phyloP scores from a whole-genome alignment of 1,140 invertebrate genomes.

The Macrotrachela quadricornifera region DNA sequence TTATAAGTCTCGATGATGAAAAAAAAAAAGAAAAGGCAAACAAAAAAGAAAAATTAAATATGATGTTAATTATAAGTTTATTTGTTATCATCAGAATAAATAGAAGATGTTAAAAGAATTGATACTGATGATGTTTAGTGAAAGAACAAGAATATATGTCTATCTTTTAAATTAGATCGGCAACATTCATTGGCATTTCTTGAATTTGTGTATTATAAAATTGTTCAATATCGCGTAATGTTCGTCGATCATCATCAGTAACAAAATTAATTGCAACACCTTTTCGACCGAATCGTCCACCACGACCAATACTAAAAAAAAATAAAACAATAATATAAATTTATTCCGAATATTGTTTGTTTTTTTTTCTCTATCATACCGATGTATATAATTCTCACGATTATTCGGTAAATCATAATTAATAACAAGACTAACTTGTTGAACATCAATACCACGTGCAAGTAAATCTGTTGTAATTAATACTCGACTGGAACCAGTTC shows the following conservation, averaged over 20 bases:
- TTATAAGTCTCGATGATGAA: no score
- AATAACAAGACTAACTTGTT: slow-evolving; percentile 92
- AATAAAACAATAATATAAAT: slow-evolving; percentile 16
- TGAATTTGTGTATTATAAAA: slow-evolving; percentile 95
- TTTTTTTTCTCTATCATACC: not conserved
- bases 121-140: no score
- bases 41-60: no score
- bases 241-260: slow-evolving; percentile 73
- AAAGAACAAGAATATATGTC: no score
- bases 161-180: slow-evolving; percentile 6
- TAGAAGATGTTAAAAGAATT: no score
- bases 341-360: not conserved
- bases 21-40: no score
- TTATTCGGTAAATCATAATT: slow-evolving; percentile 96
- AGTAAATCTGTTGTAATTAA: slow-evolving; percentile 90
- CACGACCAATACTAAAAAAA: slow-evolving; percentile 81
- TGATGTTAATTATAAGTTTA: no score
- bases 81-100: no score
- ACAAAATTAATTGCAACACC: slow-evolving; percentile 99
- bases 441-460: slow-evolving; percentile 91
- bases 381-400: slow-evolving; percentile 92
- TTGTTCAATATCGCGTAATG: slow-evolving; percentile 83
- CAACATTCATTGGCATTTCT: slow-evolving; percentile 96
- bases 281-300: slow-evolving; percentile 97
- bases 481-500: slow-evolving; percentile 81